These are phyloP conservation scores for Rhodeus uyekii DNA, from an alignment of 2,797 vertebrate species.

Conservation along the genomic window DNA sequence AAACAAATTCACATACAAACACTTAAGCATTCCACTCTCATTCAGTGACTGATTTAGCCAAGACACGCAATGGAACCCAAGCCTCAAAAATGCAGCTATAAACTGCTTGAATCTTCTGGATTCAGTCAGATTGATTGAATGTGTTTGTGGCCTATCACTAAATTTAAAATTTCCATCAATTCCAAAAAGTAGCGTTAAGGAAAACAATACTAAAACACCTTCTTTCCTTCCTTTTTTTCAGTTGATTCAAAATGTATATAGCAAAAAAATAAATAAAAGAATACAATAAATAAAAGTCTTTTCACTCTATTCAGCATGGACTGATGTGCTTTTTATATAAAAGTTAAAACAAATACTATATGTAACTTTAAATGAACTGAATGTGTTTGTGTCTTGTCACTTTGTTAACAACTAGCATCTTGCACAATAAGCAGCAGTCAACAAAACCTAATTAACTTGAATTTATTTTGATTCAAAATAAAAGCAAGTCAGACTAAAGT, in stretches of 20 bases:
- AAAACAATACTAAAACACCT: background rate
- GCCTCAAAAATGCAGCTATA: background rate
- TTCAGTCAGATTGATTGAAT: background rate
- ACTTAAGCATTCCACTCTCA: background rate
- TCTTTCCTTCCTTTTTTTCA: background rate
- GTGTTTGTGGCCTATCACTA: background rate
- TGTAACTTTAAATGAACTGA: no score
- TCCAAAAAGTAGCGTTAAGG: background rate
- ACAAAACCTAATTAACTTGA: background rate
- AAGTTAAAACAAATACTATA: no score
- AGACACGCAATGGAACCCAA: background rate
- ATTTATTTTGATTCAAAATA: no score
- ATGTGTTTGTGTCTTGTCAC: background rate
- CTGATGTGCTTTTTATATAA: no score
- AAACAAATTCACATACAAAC: slow-evolving; percentile 8
- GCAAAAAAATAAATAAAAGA: no score
- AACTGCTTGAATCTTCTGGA: background rate
- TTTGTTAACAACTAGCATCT: background rate
- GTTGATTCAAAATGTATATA: no score
- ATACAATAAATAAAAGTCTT: no score
- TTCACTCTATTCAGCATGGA: no score
- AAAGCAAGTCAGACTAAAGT: background rate
- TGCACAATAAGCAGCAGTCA: background rate
- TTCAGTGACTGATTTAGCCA: background rate
- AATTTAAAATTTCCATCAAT: background rate